These are phyloP conservation scores for Temnothorax rugatulus DNA, from an alignment of 2,888 invertebrate genomes.

Conservation along the genomic window DNA sequence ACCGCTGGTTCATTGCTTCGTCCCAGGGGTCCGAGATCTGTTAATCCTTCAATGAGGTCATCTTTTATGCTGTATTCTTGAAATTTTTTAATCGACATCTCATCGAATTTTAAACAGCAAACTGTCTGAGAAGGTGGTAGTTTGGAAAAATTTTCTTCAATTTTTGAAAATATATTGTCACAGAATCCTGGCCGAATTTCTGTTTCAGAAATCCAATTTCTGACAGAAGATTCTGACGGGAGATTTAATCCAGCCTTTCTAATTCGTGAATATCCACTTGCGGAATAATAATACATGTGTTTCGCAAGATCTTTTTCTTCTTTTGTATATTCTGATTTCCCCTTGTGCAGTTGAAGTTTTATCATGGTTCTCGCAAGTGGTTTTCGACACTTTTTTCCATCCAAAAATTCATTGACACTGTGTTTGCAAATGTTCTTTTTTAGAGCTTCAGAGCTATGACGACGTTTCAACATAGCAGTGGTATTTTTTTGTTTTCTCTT, in stretches of 20 bases:
- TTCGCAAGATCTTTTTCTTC: background rate
- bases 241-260: constrained; percentile 16
- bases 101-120: constrained; percentile 10
- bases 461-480: background rate
- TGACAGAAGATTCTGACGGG: constrained; percentile 1
- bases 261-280: constrained; percentile 1
- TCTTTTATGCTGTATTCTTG: background rate
- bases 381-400: constrained; percentile 5
- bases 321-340: background rate
- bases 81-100: constrained; percentile 18
- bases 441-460: background rate
- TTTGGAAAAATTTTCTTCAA: background rate
- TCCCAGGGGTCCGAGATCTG: background rate
- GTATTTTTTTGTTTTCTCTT: background rate
- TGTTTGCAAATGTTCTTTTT: constrained; percentile 7
- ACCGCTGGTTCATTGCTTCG: background rate
- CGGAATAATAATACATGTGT: constrained; percentile 11
- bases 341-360: background rate
- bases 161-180: background rate
- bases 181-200: constrained; percentile 24
- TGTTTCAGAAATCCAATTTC: constrained; percentile 20
- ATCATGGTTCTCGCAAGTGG: background rate
- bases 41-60: background rate
- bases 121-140: constrained; percentile 1
- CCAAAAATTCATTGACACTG: background rate